Conservation (phyloP, 2,888 invertebrate species). For the Euproctis similis region DNA sequence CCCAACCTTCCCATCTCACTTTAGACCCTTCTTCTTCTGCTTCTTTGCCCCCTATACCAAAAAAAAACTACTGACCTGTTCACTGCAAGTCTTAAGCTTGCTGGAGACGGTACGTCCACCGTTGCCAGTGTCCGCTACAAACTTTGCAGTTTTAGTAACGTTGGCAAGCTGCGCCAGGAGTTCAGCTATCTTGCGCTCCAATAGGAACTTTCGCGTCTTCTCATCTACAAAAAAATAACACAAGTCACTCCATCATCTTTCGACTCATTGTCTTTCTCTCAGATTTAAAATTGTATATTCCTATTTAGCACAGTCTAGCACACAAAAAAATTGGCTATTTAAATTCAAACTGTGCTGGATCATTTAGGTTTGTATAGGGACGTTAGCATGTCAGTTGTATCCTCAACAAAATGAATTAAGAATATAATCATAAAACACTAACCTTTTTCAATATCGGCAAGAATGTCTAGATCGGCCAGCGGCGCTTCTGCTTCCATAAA, state of each 20-base stretch:
- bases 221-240: slow-evolving; percentile 82
- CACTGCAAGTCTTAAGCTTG: slow-evolving; percentile 33
- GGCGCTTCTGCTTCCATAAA: slow-evolving; percentile 92
- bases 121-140: slow-evolving; percentile 79
- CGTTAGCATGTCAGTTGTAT: slow-evolving; percentile 1
- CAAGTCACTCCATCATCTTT: no score
- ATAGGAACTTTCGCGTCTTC: slow-evolving; percentile 89
- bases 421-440: no score
- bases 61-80: slow-evolving; percentile 34
- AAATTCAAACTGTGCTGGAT: no score
- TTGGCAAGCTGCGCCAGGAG: slow-evolving; percentile 89
- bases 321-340: no score
- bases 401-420: no score
- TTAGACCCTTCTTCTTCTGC: no score
- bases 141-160: slow-evolving; percentile 90
- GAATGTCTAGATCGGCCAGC: slow-evolving; percentile 86
- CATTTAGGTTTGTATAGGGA: no score
- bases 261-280: no score
- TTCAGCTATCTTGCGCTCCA: slow-evolving; percentile 90
- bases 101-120: slow-evolving; percentile 12
- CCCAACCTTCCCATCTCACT: no score
- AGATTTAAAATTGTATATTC: no score
- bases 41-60: no score
- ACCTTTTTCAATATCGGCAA: slow-evolving; percentile 88
- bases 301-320: no score